Percentiles rank a stretch among this genome's conserved stretches.
Conservation (phyloP, 2,113 vertebrate species). For the Vulpes vulpes region DNA sequence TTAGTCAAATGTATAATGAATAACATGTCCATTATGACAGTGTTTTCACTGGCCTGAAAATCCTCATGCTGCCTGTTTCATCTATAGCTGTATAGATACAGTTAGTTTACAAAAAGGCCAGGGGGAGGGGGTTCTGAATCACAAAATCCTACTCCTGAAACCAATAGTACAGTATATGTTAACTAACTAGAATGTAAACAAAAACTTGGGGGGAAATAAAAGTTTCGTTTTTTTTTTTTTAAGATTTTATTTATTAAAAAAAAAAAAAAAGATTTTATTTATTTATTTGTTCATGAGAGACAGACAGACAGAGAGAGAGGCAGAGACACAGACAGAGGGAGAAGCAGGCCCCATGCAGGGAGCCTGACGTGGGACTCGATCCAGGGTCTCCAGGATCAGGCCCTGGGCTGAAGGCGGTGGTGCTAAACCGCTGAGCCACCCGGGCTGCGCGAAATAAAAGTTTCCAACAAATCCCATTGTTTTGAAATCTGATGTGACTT, state of each 20-base stretch:
- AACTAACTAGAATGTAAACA: not conserved
- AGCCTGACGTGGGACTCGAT: no score
- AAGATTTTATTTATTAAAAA: no score
- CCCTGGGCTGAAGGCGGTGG: no score
- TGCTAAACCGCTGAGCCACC: no score
- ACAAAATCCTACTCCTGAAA: not conserved
- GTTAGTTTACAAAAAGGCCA: not conserved
- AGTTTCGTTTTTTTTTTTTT: no score
- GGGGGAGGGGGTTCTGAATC: not conserved
- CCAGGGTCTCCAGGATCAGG: no score
- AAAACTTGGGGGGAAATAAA: not conserved
- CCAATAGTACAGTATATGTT: not conserved
- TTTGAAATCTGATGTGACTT: constrained; percentile 27
- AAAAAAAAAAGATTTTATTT: no score
- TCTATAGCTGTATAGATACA: not conserved
- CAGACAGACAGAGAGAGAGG: no score
- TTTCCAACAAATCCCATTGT: not conserved
- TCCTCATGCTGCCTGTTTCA: not conserved
- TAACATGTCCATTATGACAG: not conserved
- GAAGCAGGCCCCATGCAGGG: no score
- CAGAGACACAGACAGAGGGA: no score
- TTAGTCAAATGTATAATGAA: constrained; percentile 8
- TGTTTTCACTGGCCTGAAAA: not conserved
- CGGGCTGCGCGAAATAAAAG: no score
- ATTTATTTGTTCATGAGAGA: no score